Conservation (phyloP, 2,888 invertebrate genomes). For the Agrochola macilenta region DNA sequence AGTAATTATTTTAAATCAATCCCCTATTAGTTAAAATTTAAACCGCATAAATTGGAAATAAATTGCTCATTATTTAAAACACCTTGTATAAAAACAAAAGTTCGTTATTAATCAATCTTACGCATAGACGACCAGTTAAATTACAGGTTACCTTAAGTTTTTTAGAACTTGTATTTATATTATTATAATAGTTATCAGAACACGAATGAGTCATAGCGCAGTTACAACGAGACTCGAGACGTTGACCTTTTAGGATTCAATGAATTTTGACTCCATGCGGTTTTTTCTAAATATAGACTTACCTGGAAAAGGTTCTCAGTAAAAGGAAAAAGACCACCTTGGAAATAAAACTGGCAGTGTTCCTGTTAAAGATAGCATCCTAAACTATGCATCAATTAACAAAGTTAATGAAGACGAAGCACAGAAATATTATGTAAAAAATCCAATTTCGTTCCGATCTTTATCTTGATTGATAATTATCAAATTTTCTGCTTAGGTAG, state of each 20-base stretch:
- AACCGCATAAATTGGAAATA: constrained; percentile 12
- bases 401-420: too few relatives aligned
- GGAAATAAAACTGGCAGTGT: neutral
- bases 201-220: constrained; percentile 57
- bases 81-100: constrained; percentile 34
- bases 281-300: constrained; percentile 46
- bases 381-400: neutral
- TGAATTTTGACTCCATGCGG: constrained; percentile 38
- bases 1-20: constrained; percentile 5
- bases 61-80: neutral
- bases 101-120: constrained; percentile 46
- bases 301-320: constrained; percentile 42
- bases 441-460: neutral
- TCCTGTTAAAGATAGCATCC: neutral
- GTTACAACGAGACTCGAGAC: constrained; percentile 47
- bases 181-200: constrained; percentile 50
- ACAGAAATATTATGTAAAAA: too few relatives aligned
- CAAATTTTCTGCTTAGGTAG: neutral
- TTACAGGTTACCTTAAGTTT: constrained; percentile 41
- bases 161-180: constrained; percentile 31
- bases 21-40: neutral
- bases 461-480: neutral
- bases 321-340: constrained; percentile 19
- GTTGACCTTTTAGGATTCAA: constrained; percentile 60
- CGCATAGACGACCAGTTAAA: constrained; percentile 11